These are phyloP conservation scores for Lutraria lutraria DNA, from an alignment of 2,888 invertebrate species.

Conservation along the genomic window DNA sequence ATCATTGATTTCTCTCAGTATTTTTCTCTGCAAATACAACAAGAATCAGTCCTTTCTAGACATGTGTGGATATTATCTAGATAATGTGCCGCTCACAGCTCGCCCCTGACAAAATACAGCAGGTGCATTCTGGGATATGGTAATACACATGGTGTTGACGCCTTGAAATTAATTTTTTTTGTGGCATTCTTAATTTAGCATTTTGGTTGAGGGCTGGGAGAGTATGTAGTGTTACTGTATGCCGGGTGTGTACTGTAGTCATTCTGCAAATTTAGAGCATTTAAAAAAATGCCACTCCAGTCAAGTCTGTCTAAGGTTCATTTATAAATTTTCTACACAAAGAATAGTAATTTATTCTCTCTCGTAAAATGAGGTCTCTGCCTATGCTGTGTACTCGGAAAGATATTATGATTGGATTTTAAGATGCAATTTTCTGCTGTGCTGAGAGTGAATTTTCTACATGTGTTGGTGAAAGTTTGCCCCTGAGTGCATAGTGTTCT, in stretches of 20 bases:
- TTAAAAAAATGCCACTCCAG: neutral
- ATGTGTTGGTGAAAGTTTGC: neutral
- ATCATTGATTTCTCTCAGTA: slow-evolving; percentile 9
- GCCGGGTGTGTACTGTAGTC: neutral
- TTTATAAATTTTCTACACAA: neutral
- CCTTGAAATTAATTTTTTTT: slow-evolving; percentile 3
- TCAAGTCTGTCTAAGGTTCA: neutral
- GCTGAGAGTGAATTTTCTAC: neutral
- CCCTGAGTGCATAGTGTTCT: neutral
- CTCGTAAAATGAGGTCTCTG: neutral
- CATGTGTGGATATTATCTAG: neutral
- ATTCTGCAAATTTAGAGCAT: neutral
- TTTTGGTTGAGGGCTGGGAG: neutral
- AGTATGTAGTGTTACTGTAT: neutral
- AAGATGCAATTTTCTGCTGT: slow-evolving; percentile 2
- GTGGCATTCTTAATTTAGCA: neutral
- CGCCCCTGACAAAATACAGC: neutral
- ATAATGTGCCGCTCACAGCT: neutral
- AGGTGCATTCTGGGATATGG: slow-evolving; percentile 1
- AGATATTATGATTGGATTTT: slow-evolving; percentile 3
- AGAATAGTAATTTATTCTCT: slow-evolving; percentile 19
- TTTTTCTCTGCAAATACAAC: neutral
- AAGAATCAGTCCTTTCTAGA: neutral
- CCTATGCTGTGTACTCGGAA: neutral
- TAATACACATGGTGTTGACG: slow-evolving; percentile 4